These are phyloP conservation scores for Scrobipalpa atriplicella DNA, from an alignment of 2,888 invertebrate species.

Conservation along the genomic window DNA sequence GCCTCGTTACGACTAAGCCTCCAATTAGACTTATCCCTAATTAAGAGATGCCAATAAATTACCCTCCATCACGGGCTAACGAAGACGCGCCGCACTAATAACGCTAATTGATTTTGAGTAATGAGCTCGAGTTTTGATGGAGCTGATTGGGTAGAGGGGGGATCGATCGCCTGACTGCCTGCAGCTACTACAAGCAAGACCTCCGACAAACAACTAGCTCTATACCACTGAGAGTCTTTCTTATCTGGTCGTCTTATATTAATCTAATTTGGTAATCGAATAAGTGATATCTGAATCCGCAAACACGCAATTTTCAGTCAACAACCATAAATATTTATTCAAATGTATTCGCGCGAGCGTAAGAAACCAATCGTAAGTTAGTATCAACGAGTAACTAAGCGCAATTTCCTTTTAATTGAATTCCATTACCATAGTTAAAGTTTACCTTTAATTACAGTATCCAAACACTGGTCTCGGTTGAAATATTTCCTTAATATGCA, in stretches of 20 bases:
- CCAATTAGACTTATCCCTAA: slow-evolving; percentile 85
- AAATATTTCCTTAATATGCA: slow-evolving; percentile 55
- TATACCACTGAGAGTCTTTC: slow-evolving; percentile 39
- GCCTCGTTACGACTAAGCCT: slow-evolving; percentile 84
- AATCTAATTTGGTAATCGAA: slow-evolving; percentile 43
- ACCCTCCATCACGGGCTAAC: slow-evolving; percentile 83
- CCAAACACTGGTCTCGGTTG: slow-evolving; percentile 52
- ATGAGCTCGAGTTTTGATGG: slow-evolving; percentile 81
- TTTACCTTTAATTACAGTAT: slow-evolving; percentile 67
- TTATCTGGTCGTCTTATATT: slow-evolving; percentile 29
- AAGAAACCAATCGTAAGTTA: slow-evolving; percentile 59
- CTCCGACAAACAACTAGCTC: slow-evolving; percentile 24
- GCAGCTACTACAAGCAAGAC: slow-evolving; percentile 9
- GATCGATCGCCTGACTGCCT: slow-evolving; percentile 57
- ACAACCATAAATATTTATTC: slow-evolving; percentile 41
- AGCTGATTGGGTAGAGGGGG: slow-evolving; percentile 71
- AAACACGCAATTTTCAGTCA: slow-evolving; percentile 24
- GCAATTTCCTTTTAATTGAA: slow-evolving; percentile 74
- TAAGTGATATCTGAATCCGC: slow-evolving; percentile 31
- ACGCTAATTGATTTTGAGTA: slow-evolving; percentile 83
- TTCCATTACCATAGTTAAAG: slow-evolving; percentile 72
- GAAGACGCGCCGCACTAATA: slow-evolving; percentile 83
- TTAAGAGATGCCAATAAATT: slow-evolving; percentile 85
- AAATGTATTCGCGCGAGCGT: slow-evolving; percentile 54
- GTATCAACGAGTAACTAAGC: slow-evolving; percentile 60